Conservation (phyloP, 1,140 invertebrate species). For the Leptinotarsa undecemlineata region DNA sequence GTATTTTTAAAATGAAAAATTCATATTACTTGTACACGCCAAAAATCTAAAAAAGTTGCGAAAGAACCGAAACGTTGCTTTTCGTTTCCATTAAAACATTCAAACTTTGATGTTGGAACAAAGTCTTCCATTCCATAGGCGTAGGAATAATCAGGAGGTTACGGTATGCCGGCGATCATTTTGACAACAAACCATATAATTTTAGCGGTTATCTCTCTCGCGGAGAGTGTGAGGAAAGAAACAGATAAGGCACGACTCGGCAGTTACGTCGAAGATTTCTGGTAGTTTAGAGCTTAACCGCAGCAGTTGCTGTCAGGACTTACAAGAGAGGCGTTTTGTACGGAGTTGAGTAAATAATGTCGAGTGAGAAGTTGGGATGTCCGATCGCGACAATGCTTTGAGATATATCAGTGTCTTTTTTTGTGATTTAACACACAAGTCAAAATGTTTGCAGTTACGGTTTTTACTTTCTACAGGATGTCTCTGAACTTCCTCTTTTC, state of each 20-base stretch:
- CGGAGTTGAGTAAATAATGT: too few relatives aligned
- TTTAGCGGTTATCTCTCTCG: conserved; percentile 9
- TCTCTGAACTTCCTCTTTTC: too few relatives aligned
- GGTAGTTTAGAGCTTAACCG: conserved; percentile 12
- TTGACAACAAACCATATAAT: conserved; percentile 11
- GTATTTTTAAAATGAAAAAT: background rate
- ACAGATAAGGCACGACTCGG: conserved; percentile 18
- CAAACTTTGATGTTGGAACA: background rate
- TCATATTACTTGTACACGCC: too few relatives aligned
- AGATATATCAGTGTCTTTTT: too few relatives aligned
- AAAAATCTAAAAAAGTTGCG: too few relatives aligned
- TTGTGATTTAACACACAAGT: too few relatives aligned
- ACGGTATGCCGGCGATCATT: background rate
- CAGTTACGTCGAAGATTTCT: conserved; percentile 15
- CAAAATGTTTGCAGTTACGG: too few relatives aligned
- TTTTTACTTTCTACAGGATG: too few relatives aligned
- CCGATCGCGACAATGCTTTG: too few relatives aligned
- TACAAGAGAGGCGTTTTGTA: background rate
- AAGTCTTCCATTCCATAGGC: background rate
- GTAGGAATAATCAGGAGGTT: background rate
- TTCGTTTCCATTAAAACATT: too few relatives aligned
- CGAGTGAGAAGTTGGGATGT: too few relatives aligned
- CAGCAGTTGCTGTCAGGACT: conserved; percentile 5
- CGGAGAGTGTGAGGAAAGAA: conserved; percentile 8
- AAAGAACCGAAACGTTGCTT: too few relatives aligned